These are phyloP conservation scores for Grantiella picta DNA, from an alignment of 2,113 vertebrate species.

Conservation along the genomic window DNA sequence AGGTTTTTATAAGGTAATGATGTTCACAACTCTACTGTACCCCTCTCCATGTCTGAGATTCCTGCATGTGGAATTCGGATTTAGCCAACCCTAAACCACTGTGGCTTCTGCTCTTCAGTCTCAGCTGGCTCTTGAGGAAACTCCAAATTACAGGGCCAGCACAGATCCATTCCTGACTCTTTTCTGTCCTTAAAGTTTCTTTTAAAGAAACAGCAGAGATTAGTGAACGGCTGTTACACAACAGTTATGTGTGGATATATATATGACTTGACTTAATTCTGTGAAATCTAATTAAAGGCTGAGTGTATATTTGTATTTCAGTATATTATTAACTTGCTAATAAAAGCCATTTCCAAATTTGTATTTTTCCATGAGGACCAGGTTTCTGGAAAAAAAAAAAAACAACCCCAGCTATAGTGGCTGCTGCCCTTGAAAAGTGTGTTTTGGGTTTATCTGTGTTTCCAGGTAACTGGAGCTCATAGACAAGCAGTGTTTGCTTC, in stretches of 20 bases:
- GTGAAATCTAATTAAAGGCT: conserved; percentile 43
- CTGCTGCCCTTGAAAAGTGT: conserved; percentile 11
- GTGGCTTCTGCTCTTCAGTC: not conserved
- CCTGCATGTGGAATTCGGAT: accelerated
- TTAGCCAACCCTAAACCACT: not conserved
- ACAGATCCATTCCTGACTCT: not conserved
- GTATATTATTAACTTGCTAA: conserved; percentile 59
- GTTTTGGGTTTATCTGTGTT: conserved; percentile 66
- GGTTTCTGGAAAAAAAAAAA: not conserved
- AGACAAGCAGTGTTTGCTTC: conserved; percentile 21
- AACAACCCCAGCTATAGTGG: not conserved
- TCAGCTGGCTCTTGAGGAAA: not conserved
- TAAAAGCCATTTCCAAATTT: conserved; percentile 53
- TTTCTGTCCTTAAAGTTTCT: not conserved
- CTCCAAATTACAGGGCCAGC: not conserved
- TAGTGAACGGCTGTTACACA: not conserved
- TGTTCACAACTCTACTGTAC: accelerated
- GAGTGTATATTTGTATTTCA: conserved; percentile 19
- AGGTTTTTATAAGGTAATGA: not conserved
- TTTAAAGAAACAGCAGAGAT: conserved; percentile 3
- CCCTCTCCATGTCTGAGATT: not conserved
- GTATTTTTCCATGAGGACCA: conserved; percentile 62
- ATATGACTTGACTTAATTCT: conserved; percentile 22
- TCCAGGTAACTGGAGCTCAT: conserved; percentile 52
- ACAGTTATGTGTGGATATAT: not conserved